Percentiles rank a stretch among this genome's conserved stretches.
Evolutionary conservation across 2,113 vertebrate genomes (phyloP).

Genomic region (Litocranius walleri): DNA sequence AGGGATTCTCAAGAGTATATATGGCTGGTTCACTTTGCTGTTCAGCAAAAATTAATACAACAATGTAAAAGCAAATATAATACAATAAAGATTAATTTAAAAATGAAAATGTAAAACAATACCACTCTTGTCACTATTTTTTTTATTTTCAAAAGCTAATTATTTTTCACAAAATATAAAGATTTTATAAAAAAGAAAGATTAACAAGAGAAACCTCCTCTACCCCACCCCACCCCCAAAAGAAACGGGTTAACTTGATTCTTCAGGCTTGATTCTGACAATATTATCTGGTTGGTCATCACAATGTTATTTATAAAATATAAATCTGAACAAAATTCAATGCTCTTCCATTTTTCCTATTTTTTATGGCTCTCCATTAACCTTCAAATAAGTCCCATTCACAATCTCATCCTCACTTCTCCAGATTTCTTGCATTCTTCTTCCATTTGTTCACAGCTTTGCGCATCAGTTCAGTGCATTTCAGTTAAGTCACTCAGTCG

Average conservation of each 20-base stretch:
- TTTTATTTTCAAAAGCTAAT: not conserved
- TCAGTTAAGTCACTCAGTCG: not conserved
- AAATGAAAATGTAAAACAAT: not conserved
- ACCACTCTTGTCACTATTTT: not conserved
- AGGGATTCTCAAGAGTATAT: not conserved
- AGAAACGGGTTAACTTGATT: not conserved
- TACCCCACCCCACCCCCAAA: fast-evolving
- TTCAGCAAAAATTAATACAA: not conserved
- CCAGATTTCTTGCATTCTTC: not conserved
- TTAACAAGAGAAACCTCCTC: not conserved
- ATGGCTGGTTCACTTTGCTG: not conserved
- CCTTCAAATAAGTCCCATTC: not conserved
- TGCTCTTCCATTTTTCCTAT: not conserved
- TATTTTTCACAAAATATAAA: not conserved
- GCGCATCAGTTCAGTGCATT: not conserved
- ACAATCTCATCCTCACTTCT: not conserved
- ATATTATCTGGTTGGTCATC: not conserved
- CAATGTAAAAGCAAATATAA: not conserved
- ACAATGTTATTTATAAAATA: not conserved
- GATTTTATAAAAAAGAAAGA: not conserved
- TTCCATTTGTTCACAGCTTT: not conserved
- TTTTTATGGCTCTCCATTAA: not conserved
- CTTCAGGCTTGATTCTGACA: not conserved
- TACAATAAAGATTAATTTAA: not conserved
- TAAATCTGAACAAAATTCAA: not conserved